Evolutionary conservation across 1,140 invertebrate genomes (phyloP), one percentile per base, ranked within the genome.

Genomic region (Dolichoris vasculosae): DNA sequence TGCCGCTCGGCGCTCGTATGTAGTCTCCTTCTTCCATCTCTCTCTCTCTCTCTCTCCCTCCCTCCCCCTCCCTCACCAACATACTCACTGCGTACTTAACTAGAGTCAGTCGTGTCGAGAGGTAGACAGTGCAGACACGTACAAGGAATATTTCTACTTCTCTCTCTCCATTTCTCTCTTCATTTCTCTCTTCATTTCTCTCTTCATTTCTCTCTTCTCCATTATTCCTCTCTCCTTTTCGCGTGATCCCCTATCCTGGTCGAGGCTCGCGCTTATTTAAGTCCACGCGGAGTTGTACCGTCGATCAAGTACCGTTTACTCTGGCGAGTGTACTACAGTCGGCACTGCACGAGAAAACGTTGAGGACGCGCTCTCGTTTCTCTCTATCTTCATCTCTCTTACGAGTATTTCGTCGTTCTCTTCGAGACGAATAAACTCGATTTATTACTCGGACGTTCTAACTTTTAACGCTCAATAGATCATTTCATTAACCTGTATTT

Each of bases 81-180:
- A 80, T 82, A 78, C 64, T 85, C 79, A 4, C 46, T 46, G 26
- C 63, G 75, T 87, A 85, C 83, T 86, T 86, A 84, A 55, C 83
- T 69, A 83, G 86, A 89, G 87, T 88, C 88, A 89, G 88, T 89
- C 86, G 73, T 79, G 85, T 82, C 83, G 88, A 86, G 75, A 86
- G 82, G 83, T 82, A 88, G 83, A 86, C 86, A 86, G 84, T 85
- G 78, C 78, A 87, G 85, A 87, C 84, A 86, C 82, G 67, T 76
- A 80, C 83, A 51, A 80, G 83, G 59, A 81, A 59, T 82, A 1
- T 69, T 17, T 26, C 64, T 43, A 32, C n/a, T 20, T 15, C 63
- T 69, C 48, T n/a, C 1, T 51, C 38, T 26, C 23, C 20, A 13
- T 20, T 51, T 40, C 32, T 63, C 51, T 9, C 35, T 32, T n/a